Conservation (phyloP, 2,797 vertebrate species). For the Rhabdophis nuchalis region DNA sequence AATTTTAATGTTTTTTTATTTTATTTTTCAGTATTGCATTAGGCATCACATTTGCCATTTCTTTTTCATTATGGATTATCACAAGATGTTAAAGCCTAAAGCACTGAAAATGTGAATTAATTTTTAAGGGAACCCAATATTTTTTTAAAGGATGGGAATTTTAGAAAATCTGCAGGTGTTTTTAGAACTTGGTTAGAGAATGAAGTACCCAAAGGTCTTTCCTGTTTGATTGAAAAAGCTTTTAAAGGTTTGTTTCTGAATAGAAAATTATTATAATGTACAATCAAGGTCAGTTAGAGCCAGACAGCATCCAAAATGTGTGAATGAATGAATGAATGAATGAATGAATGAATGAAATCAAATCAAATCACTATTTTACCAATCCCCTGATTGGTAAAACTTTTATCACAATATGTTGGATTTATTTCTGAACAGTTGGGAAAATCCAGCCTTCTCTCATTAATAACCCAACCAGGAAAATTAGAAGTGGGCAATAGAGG, state of each 20-base stretch:
- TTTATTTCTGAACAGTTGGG: not conserved
- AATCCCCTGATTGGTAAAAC: not conserved
- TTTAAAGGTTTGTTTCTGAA: not conserved
- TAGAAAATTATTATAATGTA: not conserved
- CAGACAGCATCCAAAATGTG: not conserved
- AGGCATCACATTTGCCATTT: not conserved
- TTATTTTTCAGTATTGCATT: not conserved
- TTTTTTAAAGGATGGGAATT: not conserved
- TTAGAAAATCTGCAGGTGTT: not conserved
- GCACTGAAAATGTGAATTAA: not conserved
- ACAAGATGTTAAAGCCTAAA: not conserved
- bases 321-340: not conserved
- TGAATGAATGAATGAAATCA: too few relatives aligned
- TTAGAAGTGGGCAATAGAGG: not conserved
- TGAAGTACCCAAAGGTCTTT: not conserved
- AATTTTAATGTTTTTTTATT: not conserved
- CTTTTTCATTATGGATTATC: not conserved
- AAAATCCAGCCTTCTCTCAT: not conserved
- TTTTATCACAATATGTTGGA: not conserved
- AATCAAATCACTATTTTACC: not conserved
- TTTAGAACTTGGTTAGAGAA: not conserved
- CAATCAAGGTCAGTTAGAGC: not conserved
- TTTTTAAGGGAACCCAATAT: not conserved
- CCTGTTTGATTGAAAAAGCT: not conserved
- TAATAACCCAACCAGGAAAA: not conserved